phyloP scores from a whole-genome alignment of 2,888 invertebrate genomes.

The Papilio protenor region DNA sequence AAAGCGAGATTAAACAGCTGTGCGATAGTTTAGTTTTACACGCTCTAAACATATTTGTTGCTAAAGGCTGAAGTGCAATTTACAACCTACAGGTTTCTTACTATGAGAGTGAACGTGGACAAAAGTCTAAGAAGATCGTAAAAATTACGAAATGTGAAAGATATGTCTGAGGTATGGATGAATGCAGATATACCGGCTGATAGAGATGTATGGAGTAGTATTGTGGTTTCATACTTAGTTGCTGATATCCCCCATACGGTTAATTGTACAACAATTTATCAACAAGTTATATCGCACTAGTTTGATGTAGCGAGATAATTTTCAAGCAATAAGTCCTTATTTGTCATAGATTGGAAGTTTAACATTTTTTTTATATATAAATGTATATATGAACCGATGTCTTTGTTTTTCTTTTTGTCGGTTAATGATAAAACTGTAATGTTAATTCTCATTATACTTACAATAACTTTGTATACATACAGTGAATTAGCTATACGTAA shows the following conservation, averaged over 20 bases:
- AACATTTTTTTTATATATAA: background rate
- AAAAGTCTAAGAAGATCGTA: too few species aligned
- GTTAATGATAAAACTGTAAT: background rate
- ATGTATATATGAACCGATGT: background rate
- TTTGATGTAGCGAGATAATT: constrained; percentile 11
- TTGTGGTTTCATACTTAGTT: constrained; percentile 16
- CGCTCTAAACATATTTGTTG: too few species aligned
- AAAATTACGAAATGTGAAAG: too few species aligned
- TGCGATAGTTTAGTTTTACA: too few species aligned
- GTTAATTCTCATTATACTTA: background rate
- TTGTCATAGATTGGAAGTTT: constrained; percentile 31
- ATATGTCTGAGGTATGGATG: too few species aligned
- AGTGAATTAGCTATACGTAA: background rate
- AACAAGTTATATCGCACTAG: constrained; percentile 10
- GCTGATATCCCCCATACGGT: constrained; percentile 3
- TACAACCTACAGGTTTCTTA: too few species aligned
- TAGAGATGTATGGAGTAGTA: too few species aligned
- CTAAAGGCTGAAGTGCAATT: too few species aligned
- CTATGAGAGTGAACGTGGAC: too few species aligned
- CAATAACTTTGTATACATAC: background rate
- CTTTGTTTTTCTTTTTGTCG: background rate
- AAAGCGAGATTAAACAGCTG: too few species aligned
- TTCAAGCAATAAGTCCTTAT: constrained; percentile 24
- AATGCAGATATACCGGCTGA: too few species aligned
- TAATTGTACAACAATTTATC: constrained; percentile 7